Evolutionary conservation across 2,113 vertebrate genomes (phyloP), one percentile per base, ranked within the genome.

Genomic region (Poeciliopsis turrubarensis): DNA sequence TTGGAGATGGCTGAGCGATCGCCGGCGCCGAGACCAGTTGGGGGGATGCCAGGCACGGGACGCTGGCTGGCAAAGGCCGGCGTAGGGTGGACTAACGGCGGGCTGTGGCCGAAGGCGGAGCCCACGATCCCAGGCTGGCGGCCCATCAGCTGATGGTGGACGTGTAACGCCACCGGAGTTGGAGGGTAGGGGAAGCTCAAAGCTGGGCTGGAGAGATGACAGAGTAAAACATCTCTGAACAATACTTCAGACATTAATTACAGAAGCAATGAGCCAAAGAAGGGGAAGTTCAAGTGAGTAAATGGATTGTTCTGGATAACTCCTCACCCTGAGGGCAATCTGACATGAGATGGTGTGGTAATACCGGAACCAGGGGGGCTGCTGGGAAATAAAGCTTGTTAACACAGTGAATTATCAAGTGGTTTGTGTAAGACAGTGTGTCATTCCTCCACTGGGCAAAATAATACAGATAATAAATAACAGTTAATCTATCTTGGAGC

Each of bases 31-130:
- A 98, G 94, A 65, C 96, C 96, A 0, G 89, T 77, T 3, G 95
- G 93, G n/a, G 96, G 95, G 84, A 99, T 97, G 80, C 97, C 96
- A 0, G 97, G 96, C 47, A 98, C 94, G 66, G 97, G 96, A 81
- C 97, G 95, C 94, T 99, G 98, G 74, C 96, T 95, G 87, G 95
- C 95, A 80, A 98, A 98, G 34, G 98, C 95, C 67, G 98, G 97
- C 73, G 97, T 96, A 11, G 97, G 97, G 91, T 99, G 97, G 88
- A 99, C 95, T 86, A 99, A 96, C 0, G 98, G 97, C 60, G 98
- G 98, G 74, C 97, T 99, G 93, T 99, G 98, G 90, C 98, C 97
- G 30, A 99, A 99, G 39, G 98, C 96, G 0, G 98, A 99, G 74
- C 97, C 95, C 80, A 99, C 95, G 41, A 98, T 84, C 74, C 95